Percentiles rank a stretch among this genome's conserved stretches.
phyloP scores from a whole-genome alignment of 1,140 invertebrate genomes.

The Grapholita molesta region DNA sequence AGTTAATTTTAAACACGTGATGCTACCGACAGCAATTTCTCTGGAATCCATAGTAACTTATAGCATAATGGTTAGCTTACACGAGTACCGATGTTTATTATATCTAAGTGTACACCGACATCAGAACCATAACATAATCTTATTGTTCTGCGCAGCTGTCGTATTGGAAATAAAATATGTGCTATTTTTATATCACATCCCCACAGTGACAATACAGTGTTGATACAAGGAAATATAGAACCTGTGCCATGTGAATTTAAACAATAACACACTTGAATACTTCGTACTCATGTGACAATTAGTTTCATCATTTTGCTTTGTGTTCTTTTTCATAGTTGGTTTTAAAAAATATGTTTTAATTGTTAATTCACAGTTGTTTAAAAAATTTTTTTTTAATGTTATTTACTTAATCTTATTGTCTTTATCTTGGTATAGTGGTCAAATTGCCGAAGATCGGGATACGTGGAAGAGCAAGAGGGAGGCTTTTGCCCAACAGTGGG shows the following conservation, averaged over 20 bases:
- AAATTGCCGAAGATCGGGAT: no score
- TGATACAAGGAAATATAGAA: not conserved
- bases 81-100: conserved; percentile 42
- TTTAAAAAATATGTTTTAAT: no score
- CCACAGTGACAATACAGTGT: not conserved
- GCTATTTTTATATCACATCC: conserved; percentile 2
- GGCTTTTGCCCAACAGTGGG: no score
- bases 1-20: not conserved
- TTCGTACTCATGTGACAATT: not conserved
- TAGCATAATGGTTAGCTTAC: conserved; percentile 26
- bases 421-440: no score
- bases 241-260: not conserved
- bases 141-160: conserved; percentile 44
- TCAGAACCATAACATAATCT: conserved; percentile 46
- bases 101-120: conserved; percentile 31
- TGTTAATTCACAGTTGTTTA: no score
- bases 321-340: no score
- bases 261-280: not conserved
- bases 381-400: no score
- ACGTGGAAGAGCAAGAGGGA: no score
- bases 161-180: conserved; percentile 31
- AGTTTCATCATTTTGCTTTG: not conserved
- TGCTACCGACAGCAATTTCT: not conserved
- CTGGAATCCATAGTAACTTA: not conserved
- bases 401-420: no score